Evolutionary conservation across 2,888 invertebrate genomes (phyloP).

Genomic region (Lordiphosa fenestrarum): DNA sequence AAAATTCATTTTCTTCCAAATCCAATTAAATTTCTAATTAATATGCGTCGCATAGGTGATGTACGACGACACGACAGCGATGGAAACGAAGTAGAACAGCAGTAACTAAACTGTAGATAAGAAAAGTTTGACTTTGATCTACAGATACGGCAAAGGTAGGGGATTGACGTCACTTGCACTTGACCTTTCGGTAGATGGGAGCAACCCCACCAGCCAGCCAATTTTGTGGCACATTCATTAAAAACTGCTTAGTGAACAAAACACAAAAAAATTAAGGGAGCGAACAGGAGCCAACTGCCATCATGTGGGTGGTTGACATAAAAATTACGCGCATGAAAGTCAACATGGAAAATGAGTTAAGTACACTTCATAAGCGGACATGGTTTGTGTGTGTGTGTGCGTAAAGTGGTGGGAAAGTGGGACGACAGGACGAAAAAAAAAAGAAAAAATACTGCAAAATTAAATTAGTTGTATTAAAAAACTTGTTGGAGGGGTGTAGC

Average conservation of each 20-base stretch:
- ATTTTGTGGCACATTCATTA: conserved; percentile 62
- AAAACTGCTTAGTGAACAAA: conserved; percentile 63
- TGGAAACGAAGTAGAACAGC: conserved; percentile 2
- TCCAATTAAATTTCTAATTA: conserved; percentile 72
- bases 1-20: conserved; percentile 66
- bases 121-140: conserved; percentile 8
- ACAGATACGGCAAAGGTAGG: too few relatives aligned
- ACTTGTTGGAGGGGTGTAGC: too few relatives aligned
- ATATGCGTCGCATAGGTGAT: conserved; percentile 46
- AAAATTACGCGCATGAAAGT: conserved; percentile 70
- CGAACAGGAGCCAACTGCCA: conserved; percentile 9
- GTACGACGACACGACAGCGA: conserved; percentile 34
- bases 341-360: conserved; percentile 63
- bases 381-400: conserved; percentile 24
- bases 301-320: conserved; percentile 55
- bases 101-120: background rate
- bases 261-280: conserved; percentile 13
- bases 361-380: conserved; percentile 49
- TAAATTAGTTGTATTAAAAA: conserved; percentile 49
- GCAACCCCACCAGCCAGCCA: conserved; percentile 32
- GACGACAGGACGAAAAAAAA: background rate
- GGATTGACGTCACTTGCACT: conserved; percentile 1
- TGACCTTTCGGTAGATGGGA: conserved; percentile 42
- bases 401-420: background rate
- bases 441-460: conserved; percentile 30